A percentile compares a stretch with the other conserved stretches of the same genome.
Conservation (phyloP, 2,888 invertebrate genomes). For the Platerodrilus igneus region DNA sequence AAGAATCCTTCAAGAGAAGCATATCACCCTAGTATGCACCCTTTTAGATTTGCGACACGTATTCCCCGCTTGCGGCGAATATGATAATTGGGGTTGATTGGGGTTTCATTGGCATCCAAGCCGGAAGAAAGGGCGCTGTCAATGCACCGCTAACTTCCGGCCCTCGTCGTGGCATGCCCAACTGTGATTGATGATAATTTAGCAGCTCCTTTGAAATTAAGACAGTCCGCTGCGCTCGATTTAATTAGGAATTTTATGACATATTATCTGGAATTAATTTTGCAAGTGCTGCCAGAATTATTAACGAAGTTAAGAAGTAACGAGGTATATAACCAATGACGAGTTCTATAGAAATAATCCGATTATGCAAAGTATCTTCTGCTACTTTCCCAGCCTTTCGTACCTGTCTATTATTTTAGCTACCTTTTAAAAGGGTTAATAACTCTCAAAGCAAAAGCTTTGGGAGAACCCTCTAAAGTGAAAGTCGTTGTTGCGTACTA, state of each 20-base stretch:
- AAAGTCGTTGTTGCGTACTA: conserved; percentile 4
- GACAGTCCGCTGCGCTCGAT: conserved; percentile 22
- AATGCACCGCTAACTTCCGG: conserved; percentile 34
- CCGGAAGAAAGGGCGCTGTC: conserved; percentile 32
- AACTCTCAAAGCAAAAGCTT: conserved; percentile 9
- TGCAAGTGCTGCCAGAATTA: conserved; percentile 18
- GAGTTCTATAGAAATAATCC: conserved; percentile 33
- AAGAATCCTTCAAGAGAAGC: conserved; percentile 18
- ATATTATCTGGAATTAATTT: conserved; percentile 21
- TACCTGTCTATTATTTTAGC: conserved; percentile 15
- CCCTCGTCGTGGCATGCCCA: conserved; percentile 28
- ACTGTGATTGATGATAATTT: conserved; percentile 38
- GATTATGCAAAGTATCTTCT: conserved; percentile 34
- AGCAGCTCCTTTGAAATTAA: conserved; percentile 26
- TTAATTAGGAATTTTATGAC: conserved; percentile 18
- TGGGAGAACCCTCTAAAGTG: conserved; percentile 1
- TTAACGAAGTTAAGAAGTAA: conserved; percentile 31
- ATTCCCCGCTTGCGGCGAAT: conserved; percentile 37
- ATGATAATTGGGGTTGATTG: conserved; percentile 48
- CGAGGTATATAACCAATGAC: conserved; percentile 33
- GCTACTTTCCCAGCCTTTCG: conserved; percentile 16
- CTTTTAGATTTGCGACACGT: conserved; percentile 18
- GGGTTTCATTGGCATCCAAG: conserved; percentile 41
- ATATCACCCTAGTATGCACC: conserved; percentile 18
- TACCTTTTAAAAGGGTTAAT: conserved; percentile 19